Percentiles rank a stretch among this genome's conserved stretches.
These are phyloP conservation scores for Tupiocoris notatus DNA, from an alignment of 2,888 invertebrate genomes.

Conservation along the genomic window DNA sequence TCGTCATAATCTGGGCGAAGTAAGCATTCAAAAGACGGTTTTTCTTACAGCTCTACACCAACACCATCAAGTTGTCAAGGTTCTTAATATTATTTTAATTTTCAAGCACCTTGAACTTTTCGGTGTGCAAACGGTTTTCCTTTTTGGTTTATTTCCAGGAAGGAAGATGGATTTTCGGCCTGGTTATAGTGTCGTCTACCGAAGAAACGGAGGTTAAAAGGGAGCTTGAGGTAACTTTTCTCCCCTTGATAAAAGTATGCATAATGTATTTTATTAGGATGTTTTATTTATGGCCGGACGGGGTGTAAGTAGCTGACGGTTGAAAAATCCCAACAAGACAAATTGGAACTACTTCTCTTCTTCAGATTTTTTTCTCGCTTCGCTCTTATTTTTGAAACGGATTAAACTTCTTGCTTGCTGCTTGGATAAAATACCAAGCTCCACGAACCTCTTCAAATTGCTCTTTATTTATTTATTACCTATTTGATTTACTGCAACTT, in stretches of 20 bases:
- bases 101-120: not conserved
- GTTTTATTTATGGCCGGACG: conserved; percentile 14
- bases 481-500: not conserved
- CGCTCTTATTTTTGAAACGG: not conserved
- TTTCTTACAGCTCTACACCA: too few species aligned
- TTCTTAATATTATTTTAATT: not conserved
- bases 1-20: too few species aligned
- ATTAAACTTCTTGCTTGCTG: too few species aligned
- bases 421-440: not conserved
- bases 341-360: not conserved
- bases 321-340: not conserved
- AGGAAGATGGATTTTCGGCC: not conserved
- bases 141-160: not conserved
- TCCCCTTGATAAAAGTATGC: conserved; percentile 2
- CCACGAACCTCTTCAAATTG: not conserved
- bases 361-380: not conserved
- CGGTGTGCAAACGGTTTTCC: not conserved
- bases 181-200: not conserved
- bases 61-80: not conserved
- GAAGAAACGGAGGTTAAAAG: not conserved
- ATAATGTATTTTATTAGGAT: conserved; percentile 23
- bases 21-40: too few species aligned
- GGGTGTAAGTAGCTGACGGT: not conserved
- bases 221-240: not conserved
- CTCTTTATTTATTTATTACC: not conserved